Percentiles rank a stretch among this genome's conserved stretches.
These are phyloP conservation scores for Gallirallus australis DNA, from an alignment of 2,797 vertebrate genomes.

Conservation along the genomic window DNA sequence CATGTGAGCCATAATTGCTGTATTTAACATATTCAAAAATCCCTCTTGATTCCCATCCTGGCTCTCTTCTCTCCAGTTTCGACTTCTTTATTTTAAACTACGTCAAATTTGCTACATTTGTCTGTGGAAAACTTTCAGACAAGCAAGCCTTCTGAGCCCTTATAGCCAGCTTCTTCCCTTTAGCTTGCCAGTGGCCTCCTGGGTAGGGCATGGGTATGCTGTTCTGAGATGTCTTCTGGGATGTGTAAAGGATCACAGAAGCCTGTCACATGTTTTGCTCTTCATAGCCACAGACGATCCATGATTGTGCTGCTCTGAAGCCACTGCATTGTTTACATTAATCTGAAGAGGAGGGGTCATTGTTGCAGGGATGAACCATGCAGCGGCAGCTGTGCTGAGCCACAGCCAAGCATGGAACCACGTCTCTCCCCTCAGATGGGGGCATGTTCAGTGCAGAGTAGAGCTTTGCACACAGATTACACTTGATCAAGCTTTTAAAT, in stretches of 20 bases:
- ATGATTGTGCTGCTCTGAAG: background rate
- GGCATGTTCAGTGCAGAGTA: background rate
- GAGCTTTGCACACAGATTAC: background rate
- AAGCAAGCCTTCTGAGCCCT: background rate
- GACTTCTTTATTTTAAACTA: background rate
- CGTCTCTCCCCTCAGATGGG: background rate
- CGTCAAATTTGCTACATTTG: background rate
- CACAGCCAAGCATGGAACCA: background rate
- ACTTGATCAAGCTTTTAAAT: background rate
- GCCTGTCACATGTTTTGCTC: background rate
- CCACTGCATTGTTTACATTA: background rate
- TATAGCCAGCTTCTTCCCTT: background rate
- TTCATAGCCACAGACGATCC: background rate
- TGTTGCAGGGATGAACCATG: background rate
- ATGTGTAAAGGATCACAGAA: background rate
- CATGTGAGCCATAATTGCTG: background rate
- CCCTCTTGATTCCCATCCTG: background rate
- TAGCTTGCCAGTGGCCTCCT: background rate
- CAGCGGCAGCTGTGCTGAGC: background rate
- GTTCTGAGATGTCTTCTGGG: background rate
- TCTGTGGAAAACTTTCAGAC: background rate
- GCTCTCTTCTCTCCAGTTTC: background rate
- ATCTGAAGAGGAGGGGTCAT: background rate
- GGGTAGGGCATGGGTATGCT: rapidly evolving
- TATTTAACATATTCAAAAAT: background rate